Evolutionary conservation across 2,888 invertebrate genomes (phyloP).

Genomic region (Busseola fusca): DNA sequence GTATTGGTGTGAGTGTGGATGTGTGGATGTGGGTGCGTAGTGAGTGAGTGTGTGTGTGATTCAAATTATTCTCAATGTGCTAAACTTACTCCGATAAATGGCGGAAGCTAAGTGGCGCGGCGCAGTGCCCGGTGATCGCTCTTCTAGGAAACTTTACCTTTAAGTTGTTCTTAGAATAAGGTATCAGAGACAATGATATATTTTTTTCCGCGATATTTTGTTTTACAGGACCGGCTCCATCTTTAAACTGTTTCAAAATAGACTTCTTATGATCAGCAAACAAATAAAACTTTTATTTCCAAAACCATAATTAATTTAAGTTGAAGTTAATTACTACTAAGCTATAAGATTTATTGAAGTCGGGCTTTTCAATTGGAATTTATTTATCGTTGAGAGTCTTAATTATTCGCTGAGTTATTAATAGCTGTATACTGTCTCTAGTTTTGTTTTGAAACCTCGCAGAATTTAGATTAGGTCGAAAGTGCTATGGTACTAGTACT

Average conservation of each 20-base stretch:
- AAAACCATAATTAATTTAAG: constrained; percentile 29
- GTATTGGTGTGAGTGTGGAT: too few relatives aligned
- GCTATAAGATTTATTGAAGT: constrained; percentile 26
- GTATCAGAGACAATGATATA: neutral
- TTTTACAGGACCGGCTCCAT: too few relatives aligned
- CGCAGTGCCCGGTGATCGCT: too few relatives aligned
- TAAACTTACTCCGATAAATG: too few relatives aligned
- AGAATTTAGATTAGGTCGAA: neutral
- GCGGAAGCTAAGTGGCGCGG: too few relatives aligned
- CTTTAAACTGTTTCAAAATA: too few relatives aligned
- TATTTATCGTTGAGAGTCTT: constrained; percentile 15
- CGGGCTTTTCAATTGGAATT: constrained; percentile 20
- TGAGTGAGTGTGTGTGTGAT: too few relatives aligned
- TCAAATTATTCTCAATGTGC: too few relatives aligned
- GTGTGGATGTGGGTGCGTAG: too few relatives aligned
- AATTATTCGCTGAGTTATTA: constrained; percentile 24
- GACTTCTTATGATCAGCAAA: neutral
- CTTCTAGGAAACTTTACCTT: too few relatives aligned
- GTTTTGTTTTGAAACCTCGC: neutral
- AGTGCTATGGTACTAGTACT: too few relatives aligned
- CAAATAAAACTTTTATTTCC: constrained; percentile 11
- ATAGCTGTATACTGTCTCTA: neutral
- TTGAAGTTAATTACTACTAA: constrained; percentile 23
- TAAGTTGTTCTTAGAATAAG: neutral
- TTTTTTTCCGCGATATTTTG: neutral